phyloP scores from a whole-genome alignment of 2,797 vertebrate species.

The Malacoctenus gilli region DNA sequence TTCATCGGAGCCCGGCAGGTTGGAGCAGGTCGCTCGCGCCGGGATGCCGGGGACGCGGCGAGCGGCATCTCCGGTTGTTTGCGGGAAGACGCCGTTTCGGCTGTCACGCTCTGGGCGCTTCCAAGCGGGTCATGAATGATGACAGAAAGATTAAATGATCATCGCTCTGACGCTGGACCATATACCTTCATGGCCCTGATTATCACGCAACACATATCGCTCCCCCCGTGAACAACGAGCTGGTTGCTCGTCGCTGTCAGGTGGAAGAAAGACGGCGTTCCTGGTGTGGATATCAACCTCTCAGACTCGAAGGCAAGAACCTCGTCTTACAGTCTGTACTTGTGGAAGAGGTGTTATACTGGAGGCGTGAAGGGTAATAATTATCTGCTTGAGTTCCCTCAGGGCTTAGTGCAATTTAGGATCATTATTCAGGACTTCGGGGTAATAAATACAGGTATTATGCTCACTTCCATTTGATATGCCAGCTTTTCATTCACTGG shows the following conservation, averaged over 20 bases:
- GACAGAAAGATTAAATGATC: slow-evolving; percentile 48
- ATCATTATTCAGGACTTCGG: slow-evolving; percentile 58
- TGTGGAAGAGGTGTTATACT: slow-evolving; percentile 51
- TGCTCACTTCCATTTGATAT: slow-evolving; percentile 57
- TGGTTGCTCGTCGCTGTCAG: slow-evolving; percentile 43
- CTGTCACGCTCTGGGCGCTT: slow-evolving; percentile 26
- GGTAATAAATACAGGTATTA: slow-evolving; percentile 69
- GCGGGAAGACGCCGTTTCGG: slow-evolving; percentile 24
- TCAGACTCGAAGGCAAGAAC: slow-evolving; percentile 41
- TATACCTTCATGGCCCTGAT: slow-evolving; percentile 33
- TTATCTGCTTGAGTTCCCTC: slow-evolving; percentile 73
- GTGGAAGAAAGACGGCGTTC: slow-evolving; percentile 33
- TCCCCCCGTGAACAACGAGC: slow-evolving; percentile 28
- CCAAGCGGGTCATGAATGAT: slow-evolving; percentile 16
- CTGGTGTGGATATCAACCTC: slow-evolving; percentile 25
- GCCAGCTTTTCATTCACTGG: slow-evolving; percentile 30
- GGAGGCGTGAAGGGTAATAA: slow-evolving; percentile 69
- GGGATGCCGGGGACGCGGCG: slow-evolving; percentile 22
- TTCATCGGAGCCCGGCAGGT: slow-evolving; percentile 62
- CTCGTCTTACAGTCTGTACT: slow-evolving; percentile 44
- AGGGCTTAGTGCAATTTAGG: slow-evolving; percentile 64
- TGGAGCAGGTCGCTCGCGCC: slow-evolving; percentile 39
- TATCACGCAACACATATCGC: slow-evolving; percentile 12
- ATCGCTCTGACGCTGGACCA: slow-evolving; percentile 26
- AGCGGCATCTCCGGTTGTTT: slow-evolving; percentile 20